Evolutionary conservation across 2,113 vertebrate genomes (phyloP), one percentile per base, ranked within the genome.

Genomic region (Vulpes ferrilata): DNA sequence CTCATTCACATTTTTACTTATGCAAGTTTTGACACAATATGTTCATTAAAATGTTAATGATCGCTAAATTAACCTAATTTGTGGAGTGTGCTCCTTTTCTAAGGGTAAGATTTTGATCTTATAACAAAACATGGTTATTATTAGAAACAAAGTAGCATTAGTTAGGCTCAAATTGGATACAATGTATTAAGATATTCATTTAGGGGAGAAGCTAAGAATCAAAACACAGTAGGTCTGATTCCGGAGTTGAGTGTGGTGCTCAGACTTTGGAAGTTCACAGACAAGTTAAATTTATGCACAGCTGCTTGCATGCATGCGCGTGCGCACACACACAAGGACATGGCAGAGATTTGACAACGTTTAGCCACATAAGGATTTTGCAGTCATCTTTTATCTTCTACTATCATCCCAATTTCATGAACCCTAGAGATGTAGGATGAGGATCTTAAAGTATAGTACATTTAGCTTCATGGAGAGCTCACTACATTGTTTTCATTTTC

Each of bases 21-120:
- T 17, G 92, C 4, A 1, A 87, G 55, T 87, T 89, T 35, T 53
- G 67, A 53, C 89, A 27, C 23, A 86, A 64, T 55, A 69, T 87
- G 62, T 59, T 96, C 86, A 84, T 96, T 95, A 88, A 65, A 85
- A 93, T 90, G 88, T 95, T 95, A 96, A 96, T 90, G 53, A 81
- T 92, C 84, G 60, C 87, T 87, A 79, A 92, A 94, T 93, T 89
- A 95, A 95, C 59, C 84, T 80, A 48, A 92, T 78, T 71, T 81
- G 65, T 86, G 79, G 76, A 48, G 10, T 80, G 93, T 92, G 80
- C 27, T 69, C 69, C 64, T 83, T 88, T 96, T 78, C 60, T 71
- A 93, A 95, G 96, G 92, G 32, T 35, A 93, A 87, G 91, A 71
- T 88, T 95, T 97, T 95, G 91, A 95, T 96, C 93, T 96, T 93